Percentiles rank a stretch among this genome's conserved stretches.
Evolutionary conservation across 2,797 vertebrate species (phyloP).

Genomic region (Craterocephalus amniculus): DNA sequence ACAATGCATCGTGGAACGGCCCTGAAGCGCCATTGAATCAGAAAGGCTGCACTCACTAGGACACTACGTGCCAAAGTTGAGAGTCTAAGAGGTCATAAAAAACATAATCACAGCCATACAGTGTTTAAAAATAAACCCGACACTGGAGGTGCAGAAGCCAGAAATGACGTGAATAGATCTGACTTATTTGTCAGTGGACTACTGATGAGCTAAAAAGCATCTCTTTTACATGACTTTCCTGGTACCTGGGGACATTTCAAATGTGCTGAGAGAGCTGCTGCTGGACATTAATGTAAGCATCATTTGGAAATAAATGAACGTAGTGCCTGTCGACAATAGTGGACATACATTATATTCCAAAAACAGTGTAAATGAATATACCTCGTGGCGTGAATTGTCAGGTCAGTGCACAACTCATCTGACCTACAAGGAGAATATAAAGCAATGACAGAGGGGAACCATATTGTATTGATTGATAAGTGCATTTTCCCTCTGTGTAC

Average conservation of each 20-base stretch:
- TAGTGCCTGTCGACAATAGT: slow-evolving; percentile 31
- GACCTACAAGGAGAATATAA: slow-evolving; percentile 78
- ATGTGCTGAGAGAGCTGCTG: slow-evolving; percentile 49
- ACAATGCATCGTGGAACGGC: slow-evolving; percentile 43
- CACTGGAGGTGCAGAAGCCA: slow-evolving; percentile 51
- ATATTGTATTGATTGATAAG: slow-evolving; percentile 82
- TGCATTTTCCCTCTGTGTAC: slow-evolving; percentile 78
- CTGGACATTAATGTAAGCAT: slow-evolving; percentile 52
- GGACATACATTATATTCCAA: slow-evolving; percentile 45
- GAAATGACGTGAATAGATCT: slow-evolving; percentile 40
- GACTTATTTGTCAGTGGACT: slow-evolving; percentile 62
- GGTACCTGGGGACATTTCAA: slow-evolving; percentile 57
- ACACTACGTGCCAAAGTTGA: slow-evolving; percentile 47
- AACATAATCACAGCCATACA: slow-evolving; percentile 50
- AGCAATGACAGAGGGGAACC: slow-evolving; percentile 64
- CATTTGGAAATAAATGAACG: slow-evolving; percentile 63
- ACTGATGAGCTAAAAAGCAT: slow-evolving; percentile 57
- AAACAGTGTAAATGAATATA: slow-evolving; percentile 61
- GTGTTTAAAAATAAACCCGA: slow-evolving; percentile 53
- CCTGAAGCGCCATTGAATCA: slow-evolving; percentile 55
- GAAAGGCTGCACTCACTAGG: slow-evolving; percentile 16
- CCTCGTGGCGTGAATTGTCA: slow-evolving; percentile 68
- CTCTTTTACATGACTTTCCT: slow-evolving; percentile 47
- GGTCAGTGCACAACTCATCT: slow-evolving; percentile 75
- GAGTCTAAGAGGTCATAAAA: slow-evolving; percentile 48